Evolutionary conservation across 2,113 vertebrate genomes (phyloP), one percentile per base, ranked within the genome.

Genomic region (Megaleporinus macrocephalus): DNA sequence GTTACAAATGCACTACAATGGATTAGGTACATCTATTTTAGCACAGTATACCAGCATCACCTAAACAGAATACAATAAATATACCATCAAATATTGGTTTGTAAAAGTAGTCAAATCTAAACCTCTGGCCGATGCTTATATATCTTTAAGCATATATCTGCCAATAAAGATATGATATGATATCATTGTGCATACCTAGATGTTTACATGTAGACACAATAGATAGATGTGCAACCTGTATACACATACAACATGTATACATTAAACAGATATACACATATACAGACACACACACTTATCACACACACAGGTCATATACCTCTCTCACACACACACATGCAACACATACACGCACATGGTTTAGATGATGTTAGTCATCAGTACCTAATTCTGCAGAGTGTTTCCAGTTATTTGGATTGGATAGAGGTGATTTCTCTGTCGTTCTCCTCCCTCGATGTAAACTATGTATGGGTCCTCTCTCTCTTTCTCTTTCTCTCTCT

Each of bases 301-400:
- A 20, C 51, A 18, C 51, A 55, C 51, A 13, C 14, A 4, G 1
- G 2, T 20, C 20, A 18, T 18, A 55, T n/a, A n/a, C n/a, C n/a
- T n/a, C n/a, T n/a, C n/a, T n/a, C n/a, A n/a, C n/a, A n/a, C n/a
- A n/a, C n/a, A n/a, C n/a, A n/a, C n/a, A n/a, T n/a, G n/a, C n/a
- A n/a, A 15, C 20, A 55, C 20, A 55, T 55, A 55, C 1, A 55
- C 20, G 22, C 5, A 55, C 4, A 51, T 16, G 16, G 3, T 20
- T 55, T 55, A 22, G 18, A 55, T 18, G 27, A 85, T 66, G 44
- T 33, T 68, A 36, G 22, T 20, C 5, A 20, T 20, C 18, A n/a
- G 33, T 68, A 68, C 65, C 63, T 33, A 29, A 65, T 26, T 26
- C 62, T 90, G 84, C 86, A 82, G 87, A 90, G 83, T 84, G 82